Evolutionary conservation across 2,888 invertebrate genomes (phyloP), one percentile per base, ranked within the genome.

Genomic region (Pristionchus fissidentatus): DNA sequence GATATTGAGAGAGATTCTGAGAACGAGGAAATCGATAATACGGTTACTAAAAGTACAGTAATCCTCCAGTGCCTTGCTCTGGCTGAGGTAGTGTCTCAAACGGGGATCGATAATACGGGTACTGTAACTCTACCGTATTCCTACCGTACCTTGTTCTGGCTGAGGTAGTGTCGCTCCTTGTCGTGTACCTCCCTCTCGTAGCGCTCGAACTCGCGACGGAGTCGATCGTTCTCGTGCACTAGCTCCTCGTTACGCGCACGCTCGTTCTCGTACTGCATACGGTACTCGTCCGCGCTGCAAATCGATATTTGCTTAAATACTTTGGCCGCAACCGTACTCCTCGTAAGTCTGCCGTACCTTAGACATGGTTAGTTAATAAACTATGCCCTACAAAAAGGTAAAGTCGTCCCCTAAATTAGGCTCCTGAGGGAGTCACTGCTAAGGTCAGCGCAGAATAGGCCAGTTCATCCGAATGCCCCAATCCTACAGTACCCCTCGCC

Each of bases 1-100:
- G 85, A 78, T 92, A 91, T 75, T 92, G 91, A 26, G 91, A 85
- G 66, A 92, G 84, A 70, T 92, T 92, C 90, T 91, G 79, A 73
- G 87, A 73, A 49, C n/a, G 32, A 15, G 5, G 57, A 57, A 10
- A 26, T 2, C 10, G 38, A 70, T n/a, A 70, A 41, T 38, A 43
- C 70, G n/a, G n/a, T n/a, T n/a, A n/a, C n/a, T n/a, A n/a, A n/a
- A n/a, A n/a, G n/a, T n/a, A n/a, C n/a, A n/a, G n/a, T n/a, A n/a
- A n/a, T n/a, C n/a, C n/a, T n/a, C n/a, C n/a, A n/a, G n/a, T n/a
- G n/a, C n/a, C n/a, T n/a, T n/a, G n/a, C n/a, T n/a, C n/a, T n/a
- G n/a, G n/a, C n/a, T n/a, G n/a, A n/a, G n/a, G n/a, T n/a, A n/a
- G n/a, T n/a, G n/a, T n/a, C n/a, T n/a, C n/a, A n/a, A n/a, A n/a